These are phyloP conservation scores for Protonibea diacanthus DNA, from an alignment of 2,797 vertebrate genomes.

Conservation along the genomic window DNA sequence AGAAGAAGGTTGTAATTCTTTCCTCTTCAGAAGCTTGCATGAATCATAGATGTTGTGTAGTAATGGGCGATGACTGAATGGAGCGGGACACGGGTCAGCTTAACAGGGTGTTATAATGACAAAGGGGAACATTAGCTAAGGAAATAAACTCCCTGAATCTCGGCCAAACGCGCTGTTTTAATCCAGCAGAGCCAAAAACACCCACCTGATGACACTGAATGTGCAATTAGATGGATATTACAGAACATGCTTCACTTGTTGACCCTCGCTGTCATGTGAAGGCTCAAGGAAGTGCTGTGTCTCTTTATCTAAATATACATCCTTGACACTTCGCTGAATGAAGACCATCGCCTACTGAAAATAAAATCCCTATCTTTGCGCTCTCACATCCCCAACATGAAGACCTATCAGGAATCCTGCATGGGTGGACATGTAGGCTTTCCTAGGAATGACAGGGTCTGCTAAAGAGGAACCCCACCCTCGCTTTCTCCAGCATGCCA, in stretches of 20 bases:
- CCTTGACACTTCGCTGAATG: slow-evolving; percentile 49
- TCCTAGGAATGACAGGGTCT: slow-evolving; percentile 89
- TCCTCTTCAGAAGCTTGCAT: slow-evolving; percentile 57
- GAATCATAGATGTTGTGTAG: slow-evolving; percentile 74
- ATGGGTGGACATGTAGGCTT: slow-evolving; percentile 89
- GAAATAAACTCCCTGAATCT: slow-evolving; percentile 78
- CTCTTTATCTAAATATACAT: slow-evolving; percentile 64
- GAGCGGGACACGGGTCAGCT: slow-evolving; percentile 78
- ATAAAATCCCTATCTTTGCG: slow-evolving; percentile 65
- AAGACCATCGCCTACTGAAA: slow-evolving; percentile 64
- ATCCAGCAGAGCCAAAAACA: slow-evolving; percentile 78
- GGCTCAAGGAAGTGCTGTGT: slow-evolving; percentile 50
- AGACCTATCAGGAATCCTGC: slow-evolving; percentile 87
- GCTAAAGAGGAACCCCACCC: slow-evolving; percentile 88
- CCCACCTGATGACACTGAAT: slow-evolving; percentile 80
- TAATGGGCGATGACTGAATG: slow-evolving; percentile 73
- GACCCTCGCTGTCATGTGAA: slow-evolving; percentile 67
- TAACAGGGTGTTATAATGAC: slow-evolving; percentile 78
- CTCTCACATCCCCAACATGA: slow-evolving; percentile 72
- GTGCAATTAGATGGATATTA: slow-evolving; percentile 76
- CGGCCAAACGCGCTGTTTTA: slow-evolving; percentile 74
- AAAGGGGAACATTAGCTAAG: slow-evolving; percentile 82
- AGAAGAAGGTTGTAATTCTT: slow-evolving; percentile 75
- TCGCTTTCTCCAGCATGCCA: slow-evolving; percentile 84
- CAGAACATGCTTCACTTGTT: slow-evolving; percentile 71